A percentile compares a stretch with the other conserved stretches of the same genome.
Evolutionary conservation across 2,888 invertebrate species (phyloP).

Genomic region (Papilio elwesi): DNA sequence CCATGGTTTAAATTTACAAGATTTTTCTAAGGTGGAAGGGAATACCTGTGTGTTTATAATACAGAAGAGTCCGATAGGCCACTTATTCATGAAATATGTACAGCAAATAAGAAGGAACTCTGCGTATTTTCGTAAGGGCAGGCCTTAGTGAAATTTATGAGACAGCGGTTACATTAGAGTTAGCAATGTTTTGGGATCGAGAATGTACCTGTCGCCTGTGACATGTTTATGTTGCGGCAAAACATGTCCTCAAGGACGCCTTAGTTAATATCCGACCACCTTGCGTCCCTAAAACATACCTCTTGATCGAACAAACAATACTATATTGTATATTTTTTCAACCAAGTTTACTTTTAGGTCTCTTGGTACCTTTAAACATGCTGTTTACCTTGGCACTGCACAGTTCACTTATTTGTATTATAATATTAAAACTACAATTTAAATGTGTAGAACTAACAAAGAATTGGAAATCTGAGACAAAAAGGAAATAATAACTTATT

Average conservation of each 20-base stretch:
- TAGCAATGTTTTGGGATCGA: slow-evolving; percentile 23
- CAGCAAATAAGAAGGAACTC: slow-evolving; percentile 2
- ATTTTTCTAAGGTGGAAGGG: background rate
- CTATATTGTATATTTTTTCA: background rate
- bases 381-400: too few relatives aligned
- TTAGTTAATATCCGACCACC: background rate
- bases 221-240: slow-evolving; percentile 28
- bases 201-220: slow-evolving; percentile 15
- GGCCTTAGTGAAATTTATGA: slow-evolving; percentile 61
- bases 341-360: too few relatives aligned
- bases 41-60: background rate
- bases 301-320: background rate
- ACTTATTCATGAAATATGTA: slow-evolving; percentile 18
- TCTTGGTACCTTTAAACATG: too few relatives aligned
- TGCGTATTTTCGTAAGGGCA: slow-evolving; percentile 50
- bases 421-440: too few relatives aligned
- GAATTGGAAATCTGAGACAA: too few relatives aligned
- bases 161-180: slow-evolving; percentile 49
- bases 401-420: too few relatives aligned
- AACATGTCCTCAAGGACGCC: background rate
- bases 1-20: background rate
- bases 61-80: background rate
- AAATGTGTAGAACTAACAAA: too few relatives aligned
- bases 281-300: background rate
- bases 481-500: too few relatives aligned